Percentiles rank a stretch among this genome's conserved stretches.
Evolutionary conservation across 1,140 invertebrate genomes (phyloP).

Genomic region (Drosophila funebris): DNA sequence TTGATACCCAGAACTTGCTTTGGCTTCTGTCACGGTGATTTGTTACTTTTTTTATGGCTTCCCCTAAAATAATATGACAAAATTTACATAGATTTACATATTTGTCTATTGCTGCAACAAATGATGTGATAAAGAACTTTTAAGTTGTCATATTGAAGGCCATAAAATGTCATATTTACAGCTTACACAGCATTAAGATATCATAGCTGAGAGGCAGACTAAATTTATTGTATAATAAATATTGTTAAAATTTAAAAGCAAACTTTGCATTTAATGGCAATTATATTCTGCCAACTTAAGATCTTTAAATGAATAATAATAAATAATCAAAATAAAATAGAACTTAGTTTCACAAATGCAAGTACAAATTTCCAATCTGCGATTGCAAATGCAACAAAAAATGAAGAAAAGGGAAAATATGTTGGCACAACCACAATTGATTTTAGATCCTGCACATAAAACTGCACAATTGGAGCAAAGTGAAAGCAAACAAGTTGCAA

Average conservation of each 20-base stretch:
- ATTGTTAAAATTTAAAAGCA: background rate
- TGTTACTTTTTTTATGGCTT: slow-evolving; percentile 22
- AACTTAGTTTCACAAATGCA: slow-evolving; percentile 5
- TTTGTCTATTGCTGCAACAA: slow-evolving; percentile 9
- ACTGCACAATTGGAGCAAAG: slow-evolving; percentile 23
- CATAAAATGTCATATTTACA: background rate
- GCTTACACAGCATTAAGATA: background rate
- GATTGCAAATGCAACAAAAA: background rate
- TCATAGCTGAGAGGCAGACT: background rate
- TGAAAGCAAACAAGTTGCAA: slow-evolving; percentile 35
- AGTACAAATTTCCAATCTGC: slow-evolving; percentile 3
- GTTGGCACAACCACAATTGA: slow-evolving; percentile 30
- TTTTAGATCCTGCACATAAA: slow-evolving; percentile 32
- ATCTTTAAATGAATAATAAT: too few relatives aligned
- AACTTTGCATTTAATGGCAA: background rate
- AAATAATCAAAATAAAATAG: slow-evolving; percentile 2
- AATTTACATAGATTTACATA: slow-evolving; percentile 25
- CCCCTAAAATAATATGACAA: slow-evolving; percentile 8
- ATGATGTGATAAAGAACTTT: slow-evolving; percentile 26
- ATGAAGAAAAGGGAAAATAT: slow-evolving; percentile 13
- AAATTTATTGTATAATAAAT: background rate
- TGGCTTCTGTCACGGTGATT: background rate
- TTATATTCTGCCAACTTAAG: background rate
- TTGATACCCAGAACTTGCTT: background rate
- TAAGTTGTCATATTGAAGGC: background rate